phyloP scores from a whole-genome alignment of 2,888 invertebrate species.

The Aporophyla lueneburgensis region DNA sequence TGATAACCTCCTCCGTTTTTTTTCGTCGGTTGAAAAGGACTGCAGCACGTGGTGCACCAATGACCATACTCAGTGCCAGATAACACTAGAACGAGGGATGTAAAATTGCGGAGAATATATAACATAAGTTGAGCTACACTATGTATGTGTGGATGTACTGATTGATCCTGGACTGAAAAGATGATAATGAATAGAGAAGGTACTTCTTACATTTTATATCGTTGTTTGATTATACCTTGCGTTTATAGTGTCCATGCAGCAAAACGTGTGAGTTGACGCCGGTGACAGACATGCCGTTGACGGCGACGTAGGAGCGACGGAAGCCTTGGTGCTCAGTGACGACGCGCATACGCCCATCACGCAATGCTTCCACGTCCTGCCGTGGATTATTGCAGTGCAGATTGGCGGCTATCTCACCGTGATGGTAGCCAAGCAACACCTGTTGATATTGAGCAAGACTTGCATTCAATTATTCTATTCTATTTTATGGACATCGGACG shows the following conservation, averaged over 20 bases:
- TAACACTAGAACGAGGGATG: background rate
- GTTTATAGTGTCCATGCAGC: slow-evolving; percentile 73
- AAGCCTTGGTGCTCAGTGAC: slow-evolving; percentile 90
- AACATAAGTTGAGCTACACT: no score
- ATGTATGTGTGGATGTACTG: background rate
- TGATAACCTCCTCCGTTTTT: no score
- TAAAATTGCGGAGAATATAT: background rate
- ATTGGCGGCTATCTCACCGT: slow-evolving; percentile 92
- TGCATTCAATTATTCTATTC: no score
- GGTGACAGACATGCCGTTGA: slow-evolving; percentile 77
- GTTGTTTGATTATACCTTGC: slow-evolving; percentile 69
- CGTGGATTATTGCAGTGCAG: slow-evolving; percentile 92
- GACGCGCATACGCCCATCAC: slow-evolving; percentile 89
- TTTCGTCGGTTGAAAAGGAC: no score
- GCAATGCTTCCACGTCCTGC: slow-evolving; percentile 84
- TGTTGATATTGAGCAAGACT: slow-evolving; percentile 64
- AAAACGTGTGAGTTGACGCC: slow-evolving; percentile 79
- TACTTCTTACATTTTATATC: fast-evolving
- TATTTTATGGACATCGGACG: no score
- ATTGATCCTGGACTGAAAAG: background rate
- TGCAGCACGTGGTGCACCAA: background rate
- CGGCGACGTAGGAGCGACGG: slow-evolving; percentile 85
- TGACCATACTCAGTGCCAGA: background rate
- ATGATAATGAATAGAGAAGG: background rate
- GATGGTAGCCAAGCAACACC: slow-evolving; percentile 92